phyloP scores from a whole-genome alignment of 2,113 vertebrate genomes.

The Propithecus coquereli region DNA sequence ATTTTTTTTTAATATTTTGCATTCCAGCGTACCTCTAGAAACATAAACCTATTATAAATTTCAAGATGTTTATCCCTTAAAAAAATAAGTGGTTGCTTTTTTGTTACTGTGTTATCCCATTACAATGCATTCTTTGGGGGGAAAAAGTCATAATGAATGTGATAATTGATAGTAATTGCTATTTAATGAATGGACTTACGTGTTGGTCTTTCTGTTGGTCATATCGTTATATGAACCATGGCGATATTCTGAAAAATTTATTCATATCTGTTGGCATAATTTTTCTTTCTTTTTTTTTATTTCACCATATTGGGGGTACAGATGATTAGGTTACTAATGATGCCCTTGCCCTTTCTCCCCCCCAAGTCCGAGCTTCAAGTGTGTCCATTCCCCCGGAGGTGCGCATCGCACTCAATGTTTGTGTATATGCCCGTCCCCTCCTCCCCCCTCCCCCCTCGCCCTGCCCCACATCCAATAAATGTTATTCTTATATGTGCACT shows the following conservation, averaged over 20 bases:
- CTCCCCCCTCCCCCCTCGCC: too few relatives aligned
- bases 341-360: too few relatives aligned
- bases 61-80: neutral
- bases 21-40: neutral
- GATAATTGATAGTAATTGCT: neutral
- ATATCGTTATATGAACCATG: neutral
- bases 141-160: neutral
- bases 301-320: too few relatives aligned
- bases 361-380: too few relatives aligned
- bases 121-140: neutral
- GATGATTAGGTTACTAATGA: too few relatives aligned
- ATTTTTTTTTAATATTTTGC: neutral
- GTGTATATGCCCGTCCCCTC: too few relatives aligned
- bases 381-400: too few relatives aligned
- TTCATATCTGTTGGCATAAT: neutral
- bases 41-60: neutral
- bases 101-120: neutral
- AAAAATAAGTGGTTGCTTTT: neutral
- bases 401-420: too few relatives aligned
- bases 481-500: too few relatives aligned
- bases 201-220: neutral
- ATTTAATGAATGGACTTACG: neutral
- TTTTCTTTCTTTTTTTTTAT: neutral
- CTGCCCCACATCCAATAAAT: too few relatives aligned
- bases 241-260: neutral